Evolutionary conservation across 2,797 vertebrate species (phyloP), one percentile per base, ranked within the genome.

Genomic region (Chloroceryle amazona): DNA sequence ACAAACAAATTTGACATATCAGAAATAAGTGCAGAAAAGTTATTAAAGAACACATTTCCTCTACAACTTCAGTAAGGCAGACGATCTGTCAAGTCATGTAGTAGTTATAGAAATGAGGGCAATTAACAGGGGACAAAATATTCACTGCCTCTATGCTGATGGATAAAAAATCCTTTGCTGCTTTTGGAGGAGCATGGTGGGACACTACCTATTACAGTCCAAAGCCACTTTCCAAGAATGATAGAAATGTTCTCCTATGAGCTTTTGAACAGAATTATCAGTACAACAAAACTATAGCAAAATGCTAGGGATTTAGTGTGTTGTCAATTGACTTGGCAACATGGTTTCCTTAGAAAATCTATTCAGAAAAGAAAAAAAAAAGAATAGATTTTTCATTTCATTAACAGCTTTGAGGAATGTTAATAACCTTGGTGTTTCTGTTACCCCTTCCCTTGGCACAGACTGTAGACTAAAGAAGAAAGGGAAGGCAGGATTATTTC

Each of bases 1-100:
- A 91, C 54, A 75, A 57, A 5, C 5, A 55, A 54, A 51, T 49
- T 76, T 74, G 80, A 73, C 17, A 66, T 47, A 51, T 51, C 78
- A 68, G 83, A 92, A 97, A 71, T 54, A 57, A 95, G n/a, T 79
- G 31, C 78, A 92, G 22, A 3, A 55, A 71, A 68, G 20, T 75
- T 71, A 75, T 39, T 88, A 39, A 60, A 73, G 20, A 61, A 25
- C 8, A 35, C 3, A 60, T 78, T 78, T 81, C 19, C 23, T 92
- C 29, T 85, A 42, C 81, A 17, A 15, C 10, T 14, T 84, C 16
- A 49, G 3, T 41, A 28, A 54, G 29, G 58, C 17, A 79, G 60
- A 57, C 78, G 52, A 54, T 67, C 22, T 76, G 29, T 68, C 65
- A 78, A 80, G 14, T 86, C 25, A 73, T 47, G 23, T 41, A 37